phyloP scores from a whole-genome alignment of 2,888 invertebrate species.

The Nomada fabriciana region DNA sequence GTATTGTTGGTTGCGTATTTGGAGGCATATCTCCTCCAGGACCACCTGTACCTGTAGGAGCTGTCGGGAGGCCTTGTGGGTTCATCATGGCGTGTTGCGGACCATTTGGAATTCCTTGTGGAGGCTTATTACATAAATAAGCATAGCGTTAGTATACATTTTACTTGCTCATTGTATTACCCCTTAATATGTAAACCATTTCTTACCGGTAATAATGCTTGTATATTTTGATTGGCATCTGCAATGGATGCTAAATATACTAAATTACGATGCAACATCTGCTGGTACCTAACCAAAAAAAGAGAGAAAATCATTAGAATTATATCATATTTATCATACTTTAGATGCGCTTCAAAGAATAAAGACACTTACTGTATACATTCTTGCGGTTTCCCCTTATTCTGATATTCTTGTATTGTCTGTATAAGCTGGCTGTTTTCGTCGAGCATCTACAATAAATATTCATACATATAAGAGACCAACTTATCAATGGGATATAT shows the following conservation, averaged over 20 bases:
- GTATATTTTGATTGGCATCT: conserved; percentile 97
- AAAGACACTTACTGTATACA: conserved; percentile 90
- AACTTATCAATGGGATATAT: not conserved
- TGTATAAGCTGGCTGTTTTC: conserved; percentile 98
- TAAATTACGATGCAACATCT: conserved; percentile 96
- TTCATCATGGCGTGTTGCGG: conserved; percentile 84
- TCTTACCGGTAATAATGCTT: conserved; percentile 93
- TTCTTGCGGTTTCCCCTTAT: conserved; percentile 96
- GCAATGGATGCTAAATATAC: conserved; percentile 98
- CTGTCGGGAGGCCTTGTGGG: conserved; percentile 83
- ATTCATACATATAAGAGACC: conserved; percentile 2
- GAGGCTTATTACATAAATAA: conserved; percentile 84
- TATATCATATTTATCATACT: not conserved
- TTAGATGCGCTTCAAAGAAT: not conserved
- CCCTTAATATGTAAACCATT: conserved; percentile 2
- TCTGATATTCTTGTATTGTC: conserved; percentile 98
- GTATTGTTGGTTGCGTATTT: conserved; percentile 81
- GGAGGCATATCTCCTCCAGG: conserved; percentile 82
- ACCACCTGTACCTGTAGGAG: conserved; percentile 80
- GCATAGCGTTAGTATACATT: not conserved
- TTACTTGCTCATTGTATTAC: not conserved
- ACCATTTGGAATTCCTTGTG: conserved; percentile 85
- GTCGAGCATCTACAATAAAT: conserved; percentile 91
- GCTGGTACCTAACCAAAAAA: conserved; percentile 88
- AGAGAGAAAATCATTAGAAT: not conserved